Conservation (phyloP, 2,888 invertebrate genomes). For the Dioctria linearis region DNA sequence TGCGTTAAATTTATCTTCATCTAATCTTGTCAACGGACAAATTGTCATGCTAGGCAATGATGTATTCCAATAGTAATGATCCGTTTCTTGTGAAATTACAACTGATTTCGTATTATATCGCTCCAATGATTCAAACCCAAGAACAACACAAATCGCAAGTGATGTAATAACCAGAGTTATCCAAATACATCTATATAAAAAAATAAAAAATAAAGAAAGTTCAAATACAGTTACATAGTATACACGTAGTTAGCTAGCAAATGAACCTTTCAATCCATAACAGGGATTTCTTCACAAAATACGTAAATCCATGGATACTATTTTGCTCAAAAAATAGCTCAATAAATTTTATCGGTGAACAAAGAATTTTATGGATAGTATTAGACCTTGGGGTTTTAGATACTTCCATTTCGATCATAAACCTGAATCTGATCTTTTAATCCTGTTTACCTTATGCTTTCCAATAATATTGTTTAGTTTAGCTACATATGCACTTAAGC, state of each 20-base stretch:
- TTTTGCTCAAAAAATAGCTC: constrained; percentile 64
- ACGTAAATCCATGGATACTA: constrained; percentile 67
- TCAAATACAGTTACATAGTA: too few species aligned
- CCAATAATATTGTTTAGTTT: too few species aligned
- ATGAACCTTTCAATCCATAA: constrained; percentile 63
- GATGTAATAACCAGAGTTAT: constrained; percentile 63
- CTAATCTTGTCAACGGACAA: constrained; percentile 67
- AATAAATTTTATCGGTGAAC: constrained; percentile 58
- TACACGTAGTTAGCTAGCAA: too few species aligned
- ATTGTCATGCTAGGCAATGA: constrained; percentile 67
- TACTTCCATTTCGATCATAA: too few species aligned
- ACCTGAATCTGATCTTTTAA: too few species aligned
- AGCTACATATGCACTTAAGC: too few species aligned
- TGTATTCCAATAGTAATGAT: constrained; percentile 69
- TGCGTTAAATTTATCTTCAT: constrained; percentile 61
- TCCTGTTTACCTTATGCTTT: too few species aligned
- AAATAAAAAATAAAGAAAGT: neutral
- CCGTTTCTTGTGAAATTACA: constrained; percentile 67
- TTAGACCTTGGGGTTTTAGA: too few species aligned
- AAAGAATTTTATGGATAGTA: neutral
- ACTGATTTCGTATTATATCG: constrained; percentile 68
- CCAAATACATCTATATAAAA: constrained; percentile 64
- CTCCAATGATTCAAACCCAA: constrained; percentile 66
- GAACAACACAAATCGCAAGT: constrained; percentile 63
- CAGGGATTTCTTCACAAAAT: constrained; percentile 62